Conservation (phyloP, 2,113 vertebrate species). For the Brachypodius melanocephalos region DNA sequence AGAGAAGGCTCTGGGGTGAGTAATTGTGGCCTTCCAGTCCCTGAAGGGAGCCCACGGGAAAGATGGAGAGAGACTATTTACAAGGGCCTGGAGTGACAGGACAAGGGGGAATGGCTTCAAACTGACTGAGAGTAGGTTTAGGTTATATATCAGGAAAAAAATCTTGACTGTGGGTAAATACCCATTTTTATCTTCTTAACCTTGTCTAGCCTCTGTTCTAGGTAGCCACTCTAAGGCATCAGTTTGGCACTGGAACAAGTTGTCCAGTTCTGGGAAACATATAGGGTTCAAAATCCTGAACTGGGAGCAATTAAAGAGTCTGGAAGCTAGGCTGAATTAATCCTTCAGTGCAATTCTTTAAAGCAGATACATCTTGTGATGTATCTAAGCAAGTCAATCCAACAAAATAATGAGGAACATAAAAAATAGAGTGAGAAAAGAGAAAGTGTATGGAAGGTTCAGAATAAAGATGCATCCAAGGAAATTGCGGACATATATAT, state of each 20-base stretch:
- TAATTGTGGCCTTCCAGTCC: fast-evolving
- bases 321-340: background rate
- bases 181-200: background rate
- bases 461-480: background rate
- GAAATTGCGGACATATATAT: background rate
- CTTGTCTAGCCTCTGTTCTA: background rate
- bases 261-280: background rate
- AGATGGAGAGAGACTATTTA: background rate
- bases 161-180: background rate
- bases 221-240: background rate
- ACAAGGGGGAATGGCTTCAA: background rate
- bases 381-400: background rate
- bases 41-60: background rate
- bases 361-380: background rate
- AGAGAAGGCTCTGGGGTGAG: fast-evolving
- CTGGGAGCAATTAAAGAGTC: background rate
- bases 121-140: background rate
- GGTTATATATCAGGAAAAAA: no score
- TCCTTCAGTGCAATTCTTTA: background rate
- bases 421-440: background rate
- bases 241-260: no score
- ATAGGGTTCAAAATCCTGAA: background rate
- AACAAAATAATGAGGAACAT: background rate
- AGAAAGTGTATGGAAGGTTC: background rate
- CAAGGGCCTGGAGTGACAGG: fast-evolving